phyloP scores from a whole-genome alignment of 2,888 invertebrate species.

The Agonopterix arenella region DNA sequence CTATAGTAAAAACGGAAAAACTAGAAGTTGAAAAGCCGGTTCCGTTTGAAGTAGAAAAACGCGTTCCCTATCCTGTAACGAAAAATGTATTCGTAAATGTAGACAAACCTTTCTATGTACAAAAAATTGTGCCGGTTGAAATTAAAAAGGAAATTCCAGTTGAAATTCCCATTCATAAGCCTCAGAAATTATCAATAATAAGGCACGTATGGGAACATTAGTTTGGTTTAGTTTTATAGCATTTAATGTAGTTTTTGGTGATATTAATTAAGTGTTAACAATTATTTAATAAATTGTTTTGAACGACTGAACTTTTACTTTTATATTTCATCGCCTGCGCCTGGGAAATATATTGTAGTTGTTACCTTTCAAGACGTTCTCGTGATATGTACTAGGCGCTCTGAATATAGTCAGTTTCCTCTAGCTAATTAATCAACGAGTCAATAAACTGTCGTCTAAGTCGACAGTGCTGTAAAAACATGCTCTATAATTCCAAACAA shows the following conservation, averaged over 20 bases:
- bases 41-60: constrained; percentile 26
- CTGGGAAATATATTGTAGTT: background rate
- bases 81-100: constrained; percentile 34
- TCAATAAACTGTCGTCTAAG: background rate
- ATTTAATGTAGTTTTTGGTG: constrained; percentile 18
- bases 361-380: background rate
- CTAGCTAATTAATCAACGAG: background rate
- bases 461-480: too few species aligned
- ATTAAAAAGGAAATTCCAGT: constrained; percentile 27
- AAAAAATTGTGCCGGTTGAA: constrained; percentile 27
- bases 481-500: background rate
- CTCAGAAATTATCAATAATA: constrained; percentile 32
- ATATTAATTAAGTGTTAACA: constrained; percentile 5
- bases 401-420: too few species aligned
- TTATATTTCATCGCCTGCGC: too few species aligned
- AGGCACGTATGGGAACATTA: constrained; percentile 46
- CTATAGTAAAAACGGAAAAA: constrained; percentile 27
- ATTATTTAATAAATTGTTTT: constrained; percentile 1
- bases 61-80: constrained; percentile 20
- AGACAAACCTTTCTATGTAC: constrained; percentile 32
- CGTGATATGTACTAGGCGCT: too few species aligned
- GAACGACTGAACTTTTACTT: background rate
- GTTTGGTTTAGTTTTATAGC: background rate
- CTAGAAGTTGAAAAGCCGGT: constrained; percentile 27
- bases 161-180: constrained; percentile 23